Base-by-base conservation (phyloP, 1,140 invertebrate genomes). In the Cephus cinctus region DNA sequence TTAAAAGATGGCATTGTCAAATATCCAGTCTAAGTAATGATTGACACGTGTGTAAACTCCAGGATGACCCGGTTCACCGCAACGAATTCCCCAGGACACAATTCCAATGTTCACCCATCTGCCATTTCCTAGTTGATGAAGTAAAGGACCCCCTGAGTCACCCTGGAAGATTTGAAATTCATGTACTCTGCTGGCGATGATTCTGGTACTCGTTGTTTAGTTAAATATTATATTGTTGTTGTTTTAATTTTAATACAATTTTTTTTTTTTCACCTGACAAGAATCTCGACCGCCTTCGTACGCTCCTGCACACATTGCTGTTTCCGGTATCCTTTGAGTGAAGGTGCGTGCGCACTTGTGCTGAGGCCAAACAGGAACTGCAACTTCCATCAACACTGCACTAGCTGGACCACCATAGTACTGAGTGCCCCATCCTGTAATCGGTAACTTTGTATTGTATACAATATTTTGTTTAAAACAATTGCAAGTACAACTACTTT, bases 61-160 rank as follows among this genome's bases (percentile, higher is more conserved):
- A 0, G 88, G 88, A 47, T 79, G 80, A 8, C 75, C 76, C 6
- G 81, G 76, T 48, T 85, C 79, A 1, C 86, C 87, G 52, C 88
- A 90, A 5, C 83, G 78, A 4, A 87, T 78, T 4, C 87, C 88
- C 86, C 86, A 90, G 1, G 88, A 90, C 2, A 92, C 89, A 23
- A 94, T 80, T 1, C 91, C 92, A n/a, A 93, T 78, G 2, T 81
- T 80, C 0, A 84, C 78, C 88, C 89, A 93, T 32, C 85, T 81
- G 1, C 83, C 82, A 60, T 85, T 86, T 5, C 78, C 71, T 58
- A 88, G 70, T 61, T 88, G 83, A 47, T 84, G 76, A 56, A 89
- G 78, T 11, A 94, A 66, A 0, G 92, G 92, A 12, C 92, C 90
- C 18, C 92, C 91, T 20, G 87, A 91, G 69, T 93, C 89, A 21